These are phyloP conservation scores for Bactericera cockerelli DNA, from an alignment of 1,140 invertebrate species.

Conservation along the genomic window DNA sequence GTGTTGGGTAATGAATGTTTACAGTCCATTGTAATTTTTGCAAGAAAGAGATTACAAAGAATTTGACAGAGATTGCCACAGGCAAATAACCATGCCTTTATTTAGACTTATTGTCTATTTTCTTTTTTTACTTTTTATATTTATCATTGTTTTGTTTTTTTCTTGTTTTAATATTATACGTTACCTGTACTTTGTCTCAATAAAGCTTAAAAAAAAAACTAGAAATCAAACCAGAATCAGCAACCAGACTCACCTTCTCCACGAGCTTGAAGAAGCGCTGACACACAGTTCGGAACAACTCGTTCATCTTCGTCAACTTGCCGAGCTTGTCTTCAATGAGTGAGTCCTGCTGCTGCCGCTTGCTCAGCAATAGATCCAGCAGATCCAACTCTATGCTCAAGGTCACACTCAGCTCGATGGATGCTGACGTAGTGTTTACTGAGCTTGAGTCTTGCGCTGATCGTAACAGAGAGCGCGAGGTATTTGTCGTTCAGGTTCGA, in stretches of 20 bases:
- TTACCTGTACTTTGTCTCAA: too few relatives aligned
- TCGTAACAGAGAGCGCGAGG: background rate
- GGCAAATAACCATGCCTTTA: too few relatives aligned
- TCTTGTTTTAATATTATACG: too few relatives aligned
- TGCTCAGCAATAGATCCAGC: background rate
- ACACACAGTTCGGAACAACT: background rate
- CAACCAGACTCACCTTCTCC: conserved; percentile 7
- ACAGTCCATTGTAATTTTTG: too few relatives aligned
- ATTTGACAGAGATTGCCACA: too few relatives aligned
- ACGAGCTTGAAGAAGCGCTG: background rate
- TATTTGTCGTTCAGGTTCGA: background rate
- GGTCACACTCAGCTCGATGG: conserved; percentile 1
- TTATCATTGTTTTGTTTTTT: too few relatives aligned
- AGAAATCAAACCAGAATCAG: too few relatives aligned
- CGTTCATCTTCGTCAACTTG: background rate
- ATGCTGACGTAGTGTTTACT: conserved; percentile 7
- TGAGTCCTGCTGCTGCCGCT: background rate
- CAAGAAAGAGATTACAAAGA: too few relatives aligned
- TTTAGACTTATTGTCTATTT: too few relatives aligned
- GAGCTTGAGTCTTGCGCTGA: background rate
- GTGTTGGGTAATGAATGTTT: too few relatives aligned
- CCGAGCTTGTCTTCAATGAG: background rate
- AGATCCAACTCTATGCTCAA: background rate
- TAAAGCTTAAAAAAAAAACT: too few relatives aligned
- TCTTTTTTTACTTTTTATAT: too few relatives aligned